phyloP scores from a whole-genome alignment of 2,888 invertebrate genomes.

The Athripsodes cinereus region DNA sequence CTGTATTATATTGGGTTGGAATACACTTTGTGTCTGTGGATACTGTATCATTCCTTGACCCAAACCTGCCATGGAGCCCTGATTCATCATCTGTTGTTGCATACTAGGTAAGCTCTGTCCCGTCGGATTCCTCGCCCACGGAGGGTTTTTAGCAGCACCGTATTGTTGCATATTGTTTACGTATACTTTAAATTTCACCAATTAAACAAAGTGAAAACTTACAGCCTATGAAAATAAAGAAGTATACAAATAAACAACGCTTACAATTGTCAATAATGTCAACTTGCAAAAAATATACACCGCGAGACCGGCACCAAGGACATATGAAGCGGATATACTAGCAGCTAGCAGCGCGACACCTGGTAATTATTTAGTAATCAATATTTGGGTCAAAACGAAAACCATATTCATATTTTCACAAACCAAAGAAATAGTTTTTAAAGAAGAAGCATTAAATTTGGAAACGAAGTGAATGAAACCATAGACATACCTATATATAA shows the following conservation, averaged over 20 bases:
- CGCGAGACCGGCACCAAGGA: too few species aligned
- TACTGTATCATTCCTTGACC: slow-evolving; percentile 67
- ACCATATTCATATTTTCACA: neutral
- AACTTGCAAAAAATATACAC: too few species aligned
- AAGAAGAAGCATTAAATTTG: too few species aligned
- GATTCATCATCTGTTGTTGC: slow-evolving; percentile 63
- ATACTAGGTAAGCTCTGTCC: slow-evolving; percentile 53
- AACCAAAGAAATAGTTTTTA: too few species aligned
- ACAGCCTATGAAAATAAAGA: neutral
- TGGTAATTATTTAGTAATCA: neutral
- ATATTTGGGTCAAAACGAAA: neutral
- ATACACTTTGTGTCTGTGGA: slow-evolving; percentile 63
- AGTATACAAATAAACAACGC: neutral
- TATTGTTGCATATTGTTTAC: slow-evolving; percentile 41
- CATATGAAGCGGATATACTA: neutral
- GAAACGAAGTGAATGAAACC: too few species aligned
- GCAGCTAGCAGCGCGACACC: neutral
- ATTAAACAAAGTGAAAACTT: neutral
- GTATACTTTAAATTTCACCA: neutral
- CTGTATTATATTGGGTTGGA: slow-evolving; percentile 63
- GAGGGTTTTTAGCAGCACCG: slow-evolving; percentile 71
- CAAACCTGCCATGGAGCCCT: slow-evolving; percentile 56
- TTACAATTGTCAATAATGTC: too few species aligned
- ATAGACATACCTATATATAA: too few species aligned
- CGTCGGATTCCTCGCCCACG: slow-evolving; percentile 66